phyloP scores from a whole-genome alignment of 2,113 vertebrate species.

The Malurus cyaneus region DNA sequence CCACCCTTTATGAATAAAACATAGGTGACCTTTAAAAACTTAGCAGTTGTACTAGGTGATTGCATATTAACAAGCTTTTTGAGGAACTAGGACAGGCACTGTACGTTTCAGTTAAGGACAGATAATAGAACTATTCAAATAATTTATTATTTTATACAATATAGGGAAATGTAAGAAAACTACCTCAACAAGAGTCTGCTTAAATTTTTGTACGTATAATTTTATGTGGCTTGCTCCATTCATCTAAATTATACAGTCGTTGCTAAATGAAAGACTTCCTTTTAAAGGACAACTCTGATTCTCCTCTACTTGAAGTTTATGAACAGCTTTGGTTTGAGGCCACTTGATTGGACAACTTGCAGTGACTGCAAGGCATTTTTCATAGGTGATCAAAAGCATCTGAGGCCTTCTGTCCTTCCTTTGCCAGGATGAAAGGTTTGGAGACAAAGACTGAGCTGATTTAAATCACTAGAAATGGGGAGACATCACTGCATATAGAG shows the following conservation, averaged over 20 bases:
- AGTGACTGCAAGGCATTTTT: constrained; percentile 3
- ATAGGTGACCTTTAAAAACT: constrained; percentile 87
- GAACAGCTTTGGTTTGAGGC: constrained; percentile 21
- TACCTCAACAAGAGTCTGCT: constrained; percentile 67
- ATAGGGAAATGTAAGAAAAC: constrained; percentile 72
- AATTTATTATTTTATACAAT: constrained; percentile 80
- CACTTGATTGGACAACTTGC: background rate
- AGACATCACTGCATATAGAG: background rate
- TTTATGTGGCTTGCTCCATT: constrained; percentile 34
- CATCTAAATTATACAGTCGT: constrained; percentile 39
- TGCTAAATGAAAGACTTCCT: constrained; percentile 43
- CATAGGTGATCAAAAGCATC: background rate
- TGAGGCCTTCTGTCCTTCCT: constrained; percentile 9
- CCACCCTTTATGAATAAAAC: constrained; percentile 89
- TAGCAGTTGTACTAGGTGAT: constrained; percentile 85
- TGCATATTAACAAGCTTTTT: constrained; percentile 89
- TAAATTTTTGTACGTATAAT: constrained; percentile 62
- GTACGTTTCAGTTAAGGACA: constrained; percentile 80
- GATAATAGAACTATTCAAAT: constrained; percentile 82
- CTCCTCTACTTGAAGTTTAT: constrained; percentile 23
- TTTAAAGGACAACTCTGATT: constrained; percentile 28
- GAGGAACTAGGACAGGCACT: constrained; percentile 82
- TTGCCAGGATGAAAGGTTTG: constrained; percentile 2
- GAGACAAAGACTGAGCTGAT: background rate
- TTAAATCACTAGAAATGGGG: background rate